phyloP scores from a whole-genome alignment of 2,113 vertebrate species.

The Leptodactylus fuscus region DNA sequence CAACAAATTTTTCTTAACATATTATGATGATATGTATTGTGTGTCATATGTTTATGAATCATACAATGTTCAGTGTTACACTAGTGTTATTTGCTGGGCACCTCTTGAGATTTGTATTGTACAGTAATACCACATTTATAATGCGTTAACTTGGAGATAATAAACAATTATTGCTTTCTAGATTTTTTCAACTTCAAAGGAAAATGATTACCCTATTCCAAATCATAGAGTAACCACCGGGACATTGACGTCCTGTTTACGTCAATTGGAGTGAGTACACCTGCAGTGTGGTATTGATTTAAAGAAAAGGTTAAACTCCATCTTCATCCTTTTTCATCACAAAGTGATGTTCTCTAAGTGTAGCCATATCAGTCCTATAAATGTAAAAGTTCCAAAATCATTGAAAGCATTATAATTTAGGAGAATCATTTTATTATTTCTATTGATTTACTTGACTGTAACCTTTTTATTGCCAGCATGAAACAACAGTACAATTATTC shows the following conservation, averaged over 20 bases:
- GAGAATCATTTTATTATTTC: neutral
- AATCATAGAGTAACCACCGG: conserved; percentile 11
- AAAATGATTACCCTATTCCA: neutral
- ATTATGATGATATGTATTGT: no score
- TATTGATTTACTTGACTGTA: neutral
- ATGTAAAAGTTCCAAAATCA: neutral
- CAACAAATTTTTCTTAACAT: no score
- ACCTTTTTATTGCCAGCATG: neutral
- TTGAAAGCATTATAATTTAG: neutral
- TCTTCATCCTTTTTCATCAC: conserved; percentile 11
- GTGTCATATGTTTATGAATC: no score
- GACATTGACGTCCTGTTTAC: conserved; percentile 27
- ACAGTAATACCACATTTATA: no score
- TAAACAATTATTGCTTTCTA: no score
- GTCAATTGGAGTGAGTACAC: conserved; percentile 23
- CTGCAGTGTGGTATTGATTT: conserved; percentile 36
- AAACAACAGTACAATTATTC: neutral
- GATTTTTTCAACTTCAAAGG: neutral
- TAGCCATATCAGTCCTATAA: neutral
- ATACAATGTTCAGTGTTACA: no score
- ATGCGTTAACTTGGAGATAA: no score
- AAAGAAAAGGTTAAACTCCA: conserved; percentile 24
- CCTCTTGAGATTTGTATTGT: no score
- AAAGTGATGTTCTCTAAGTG: neutral
- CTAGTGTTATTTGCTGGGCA: no score